A percentile compares a stretch with the other conserved stretches of the same genome.
Evolutionary conservation across 2,113 vertebrate genomes (phyloP).

Genomic region (Megaceryle torquata): DNA sequence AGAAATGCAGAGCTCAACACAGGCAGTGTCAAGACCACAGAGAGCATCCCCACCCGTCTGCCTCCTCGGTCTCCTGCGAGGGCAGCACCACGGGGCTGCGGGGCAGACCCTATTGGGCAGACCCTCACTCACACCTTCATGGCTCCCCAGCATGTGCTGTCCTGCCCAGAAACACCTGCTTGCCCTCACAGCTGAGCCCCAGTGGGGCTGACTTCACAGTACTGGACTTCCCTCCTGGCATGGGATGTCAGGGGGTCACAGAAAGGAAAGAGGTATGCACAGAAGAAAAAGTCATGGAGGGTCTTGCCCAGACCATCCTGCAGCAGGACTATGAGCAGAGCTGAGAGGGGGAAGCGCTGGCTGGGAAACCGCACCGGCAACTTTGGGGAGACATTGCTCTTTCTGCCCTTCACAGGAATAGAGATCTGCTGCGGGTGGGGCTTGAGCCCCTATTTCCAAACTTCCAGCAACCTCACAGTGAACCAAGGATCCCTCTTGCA

Average conservation of each 20-base stretch:
- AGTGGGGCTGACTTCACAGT: too few species aligned
- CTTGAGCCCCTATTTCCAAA: neutral
- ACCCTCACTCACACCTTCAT: rapidly evolving
- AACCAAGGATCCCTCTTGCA: neutral
- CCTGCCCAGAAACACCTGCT: neutral
- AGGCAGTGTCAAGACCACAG: rapidly evolving
- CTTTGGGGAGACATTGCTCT: neutral
- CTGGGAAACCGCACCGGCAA: neutral
- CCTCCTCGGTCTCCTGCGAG: rapidly evolving
- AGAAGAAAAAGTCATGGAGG: neutral
- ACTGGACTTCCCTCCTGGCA: rapidly evolving
- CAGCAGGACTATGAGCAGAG: neutral
- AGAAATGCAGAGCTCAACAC: neutral
- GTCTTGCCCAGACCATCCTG: neutral
- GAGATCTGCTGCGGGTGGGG: too few species aligned
- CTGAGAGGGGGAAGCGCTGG: neutral
- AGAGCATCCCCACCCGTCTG: neutral
- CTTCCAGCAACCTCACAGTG: neutral
- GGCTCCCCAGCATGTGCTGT: rapidly evolving
- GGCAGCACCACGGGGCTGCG: neutral
- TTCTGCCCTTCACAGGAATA: neutral
- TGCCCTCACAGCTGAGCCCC: neutral
- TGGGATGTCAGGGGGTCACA: rapidly evolving
- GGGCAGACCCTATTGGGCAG: neutral
- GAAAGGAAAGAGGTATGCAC: neutral